A percentile compares a stretch with the other conserved stretches of the same genome.
Conservation (phyloP, 2,888 invertebrate genomes). For the Trimorus sp. region DNA sequence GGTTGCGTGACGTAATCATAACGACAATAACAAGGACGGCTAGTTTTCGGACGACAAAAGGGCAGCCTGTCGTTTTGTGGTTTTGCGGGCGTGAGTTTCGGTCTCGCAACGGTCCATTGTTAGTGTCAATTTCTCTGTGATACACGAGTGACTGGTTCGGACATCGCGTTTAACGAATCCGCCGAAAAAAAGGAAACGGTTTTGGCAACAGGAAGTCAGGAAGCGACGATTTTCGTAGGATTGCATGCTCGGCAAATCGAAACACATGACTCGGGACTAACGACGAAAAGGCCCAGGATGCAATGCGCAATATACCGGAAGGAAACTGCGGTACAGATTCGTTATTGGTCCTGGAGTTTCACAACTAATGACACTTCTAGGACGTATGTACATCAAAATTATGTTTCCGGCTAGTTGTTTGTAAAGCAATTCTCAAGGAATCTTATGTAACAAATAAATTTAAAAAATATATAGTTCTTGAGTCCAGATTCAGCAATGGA, state of each 20-base stretch:
- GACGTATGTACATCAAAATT: background rate
- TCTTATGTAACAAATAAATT: too few relatives aligned
- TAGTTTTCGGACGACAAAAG: slow-evolving; percentile 72
- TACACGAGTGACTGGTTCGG: slow-evolving; percentile 18
- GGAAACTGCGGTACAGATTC: slow-evolving; percentile 74
- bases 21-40: slow-evolving; percentile 52
- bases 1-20: slow-evolving; percentile 67
- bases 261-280: slow-evolving; percentile 58
- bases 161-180: slow-evolving; percentile 41
- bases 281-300: slow-evolving; percentile 54
- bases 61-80: slow-evolving; percentile 77
- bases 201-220: slow-evolving; percentile 52
- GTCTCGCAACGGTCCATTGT: slow-evolving; percentile 63
- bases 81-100: slow-evolving; percentile 74
- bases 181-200: slow-evolving; percentile 50
- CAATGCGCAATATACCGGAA: slow-evolving; percentile 67
- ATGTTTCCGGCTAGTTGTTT: slow-evolving; percentile 1
- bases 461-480: too few relatives aligned
- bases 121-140: slow-evolving; percentile 49
- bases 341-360: slow-evolving; percentile 21
- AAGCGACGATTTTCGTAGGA: slow-evolving; percentile 63
- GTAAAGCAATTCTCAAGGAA: too few relatives aligned
- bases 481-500: too few relatives aligned
- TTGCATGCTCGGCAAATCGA: slow-evolving; percentile 55
- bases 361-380: background rate